Percentiles rank a stretch among this genome's conserved stretches.
Evolutionary conservation across 2,888 invertebrate genomes (phyloP).

Genomic region (Platynereis dumerilii): DNA sequence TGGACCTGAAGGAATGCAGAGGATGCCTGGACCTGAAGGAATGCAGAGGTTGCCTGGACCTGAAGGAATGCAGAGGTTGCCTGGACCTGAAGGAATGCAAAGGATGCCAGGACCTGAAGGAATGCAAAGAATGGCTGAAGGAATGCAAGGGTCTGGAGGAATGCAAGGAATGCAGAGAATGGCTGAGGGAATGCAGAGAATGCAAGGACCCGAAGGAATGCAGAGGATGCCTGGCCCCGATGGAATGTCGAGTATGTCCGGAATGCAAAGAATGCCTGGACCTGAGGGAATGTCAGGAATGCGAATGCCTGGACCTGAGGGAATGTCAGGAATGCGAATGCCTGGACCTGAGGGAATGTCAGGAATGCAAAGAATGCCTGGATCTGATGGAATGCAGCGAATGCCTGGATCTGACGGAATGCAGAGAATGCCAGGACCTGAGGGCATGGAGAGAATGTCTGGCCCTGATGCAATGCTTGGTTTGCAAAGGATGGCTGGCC

Average conservation of each 20-base stretch:
- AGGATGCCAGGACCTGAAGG: not conserved
- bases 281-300: not conserved
- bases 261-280: not conserved
- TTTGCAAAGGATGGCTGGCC: too few relatives aligned
- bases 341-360: slow-evolving; percentile 1
- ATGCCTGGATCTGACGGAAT: not conserved
- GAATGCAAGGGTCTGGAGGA: not conserved
- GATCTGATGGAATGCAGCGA: not conserved
- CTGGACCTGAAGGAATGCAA: not conserved
- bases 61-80: not conserved
- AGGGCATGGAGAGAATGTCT: too few relatives aligned
- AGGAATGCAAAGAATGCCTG: slow-evolving; percentile 1
- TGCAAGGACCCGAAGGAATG: not conserved
- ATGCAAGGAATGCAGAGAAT: not conserved
- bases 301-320: not conserved
- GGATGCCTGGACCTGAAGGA: too few relatives aligned
- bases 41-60: too few relatives aligned
- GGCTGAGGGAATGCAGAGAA: not conserved
- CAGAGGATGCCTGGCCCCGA: too few relatives aligned
- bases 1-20: too few relatives aligned
- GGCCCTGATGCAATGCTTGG: too few relatives aligned
- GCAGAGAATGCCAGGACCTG: not conserved
- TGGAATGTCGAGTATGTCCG: too few relatives aligned
- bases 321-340: not conserved
- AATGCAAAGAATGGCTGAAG: not conserved